Percentiles rank a stretch among this genome's conserved stretches.
Conservation (phyloP, 2,888 invertebrate genomes). For the Notodonta ziczac region DNA sequence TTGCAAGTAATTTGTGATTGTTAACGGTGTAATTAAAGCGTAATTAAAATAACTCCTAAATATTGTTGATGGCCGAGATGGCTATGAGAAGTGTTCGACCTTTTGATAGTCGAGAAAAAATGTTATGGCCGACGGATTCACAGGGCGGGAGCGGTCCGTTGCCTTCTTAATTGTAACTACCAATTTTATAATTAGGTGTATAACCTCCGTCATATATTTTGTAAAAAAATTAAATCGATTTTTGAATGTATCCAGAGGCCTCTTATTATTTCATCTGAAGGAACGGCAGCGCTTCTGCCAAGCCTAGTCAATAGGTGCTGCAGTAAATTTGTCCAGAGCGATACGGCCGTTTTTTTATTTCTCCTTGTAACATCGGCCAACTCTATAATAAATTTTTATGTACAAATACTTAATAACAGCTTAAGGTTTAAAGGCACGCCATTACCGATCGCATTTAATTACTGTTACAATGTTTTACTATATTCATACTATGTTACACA, state of each 20-base stretch:
- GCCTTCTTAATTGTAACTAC: not conserved
- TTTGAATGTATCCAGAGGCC: no score
- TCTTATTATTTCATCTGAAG: no score
- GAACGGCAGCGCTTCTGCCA: no score
- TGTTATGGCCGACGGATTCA: not conserved
- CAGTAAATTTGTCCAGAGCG: no score
- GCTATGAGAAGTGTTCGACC: constrained; percentile 25
- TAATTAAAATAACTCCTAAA: constrained; percentile 45
- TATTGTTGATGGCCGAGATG: constrained; percentile 16
- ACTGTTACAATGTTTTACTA: no score
- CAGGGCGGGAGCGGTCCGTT: not conserved
- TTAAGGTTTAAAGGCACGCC: not conserved
- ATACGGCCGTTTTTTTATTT: no score
- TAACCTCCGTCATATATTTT: not conserved
- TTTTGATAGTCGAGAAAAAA: constrained; percentile 14
- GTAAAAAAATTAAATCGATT: no score
- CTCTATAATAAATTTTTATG: no score
- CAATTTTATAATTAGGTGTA: not conserved
- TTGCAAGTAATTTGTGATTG: constrained; percentile 62
- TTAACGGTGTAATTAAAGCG: constrained; percentile 56
- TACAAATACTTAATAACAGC: not conserved
- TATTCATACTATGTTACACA: constrained; percentile 8
- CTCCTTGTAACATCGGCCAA: no score
- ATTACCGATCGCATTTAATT: no score
- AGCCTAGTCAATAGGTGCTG: no score